Conservation (phyloP, 2,888 invertebrate genomes). For the Heterodera filipjevi region DNA sequence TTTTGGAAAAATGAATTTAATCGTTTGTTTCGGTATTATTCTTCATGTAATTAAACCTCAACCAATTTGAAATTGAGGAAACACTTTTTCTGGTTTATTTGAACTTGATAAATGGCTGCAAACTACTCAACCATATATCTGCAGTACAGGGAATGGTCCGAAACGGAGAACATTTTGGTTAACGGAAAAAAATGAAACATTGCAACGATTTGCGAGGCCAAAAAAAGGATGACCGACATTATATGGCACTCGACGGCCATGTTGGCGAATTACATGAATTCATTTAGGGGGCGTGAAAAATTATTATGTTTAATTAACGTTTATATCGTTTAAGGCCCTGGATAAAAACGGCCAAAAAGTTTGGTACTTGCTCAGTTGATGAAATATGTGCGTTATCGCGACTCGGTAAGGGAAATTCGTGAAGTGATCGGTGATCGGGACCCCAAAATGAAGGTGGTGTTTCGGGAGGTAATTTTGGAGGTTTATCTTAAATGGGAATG, state of each 20-base stretch:
- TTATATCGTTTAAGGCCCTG: no score
- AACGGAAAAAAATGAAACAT: conserved; percentile 72
- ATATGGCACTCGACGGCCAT: conserved; percentile 89
- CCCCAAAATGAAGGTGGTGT: conserved; percentile 99
- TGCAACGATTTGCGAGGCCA: conserved; percentile 96
- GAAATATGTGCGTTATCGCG: conserved; percentile 80
- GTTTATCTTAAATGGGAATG: no score
- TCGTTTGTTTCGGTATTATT: background rate
- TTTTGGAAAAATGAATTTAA: background rate
- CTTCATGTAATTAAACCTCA: background rate
- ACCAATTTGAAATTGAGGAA: no score
- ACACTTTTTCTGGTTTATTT: no score
- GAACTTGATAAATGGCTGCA: conserved; percentile 26
- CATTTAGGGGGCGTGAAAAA: conserved; percentile 65
- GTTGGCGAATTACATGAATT: conserved; percentile 78
- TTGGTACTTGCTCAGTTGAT: conserved; percentile 76
- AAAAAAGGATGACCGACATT: conserved; percentile 98
- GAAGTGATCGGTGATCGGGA: conserved; percentile 93
- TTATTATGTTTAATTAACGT: no score
- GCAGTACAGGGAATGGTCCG: conserved; percentile 6
- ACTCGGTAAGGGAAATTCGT: conserved; percentile 86
- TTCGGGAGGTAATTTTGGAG: no score
- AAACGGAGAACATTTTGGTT: conserved; percentile 3
- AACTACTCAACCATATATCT: conserved; percentile 20
- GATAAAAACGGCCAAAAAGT: conserved; percentile 67